A percentile compares a stretch with the other conserved stretches of the same genome.
Conservation (phyloP, 2,113 vertebrate species). For the Malurus alboscapulatus region DNA sequence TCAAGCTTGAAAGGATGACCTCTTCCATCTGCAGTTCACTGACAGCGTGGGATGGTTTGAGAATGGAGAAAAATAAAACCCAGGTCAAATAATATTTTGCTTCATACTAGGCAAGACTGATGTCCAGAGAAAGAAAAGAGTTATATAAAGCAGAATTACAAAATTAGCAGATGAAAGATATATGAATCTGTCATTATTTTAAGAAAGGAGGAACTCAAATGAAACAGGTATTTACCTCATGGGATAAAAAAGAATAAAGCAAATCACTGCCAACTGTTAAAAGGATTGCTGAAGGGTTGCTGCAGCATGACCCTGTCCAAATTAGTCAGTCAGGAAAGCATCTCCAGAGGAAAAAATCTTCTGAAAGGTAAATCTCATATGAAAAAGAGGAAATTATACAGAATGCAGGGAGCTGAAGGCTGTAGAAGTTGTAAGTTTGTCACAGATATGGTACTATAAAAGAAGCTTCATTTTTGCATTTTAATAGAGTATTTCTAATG, state of each 20-base stretch:
- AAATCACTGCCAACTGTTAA: background rate
- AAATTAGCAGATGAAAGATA: background rate
- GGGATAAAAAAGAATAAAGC: background rate
- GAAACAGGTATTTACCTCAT: background rate
- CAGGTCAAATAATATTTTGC: background rate
- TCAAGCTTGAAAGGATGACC: constrained; percentile 9
- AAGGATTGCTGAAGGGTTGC: background rate
- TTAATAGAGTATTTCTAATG: background rate
- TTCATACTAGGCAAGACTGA: background rate
- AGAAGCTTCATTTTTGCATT: background rate
- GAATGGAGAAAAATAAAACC: background rate
- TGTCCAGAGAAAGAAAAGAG: background rate
- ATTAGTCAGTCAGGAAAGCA: background rate
- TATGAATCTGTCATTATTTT: background rate
- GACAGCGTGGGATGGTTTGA: background rate
- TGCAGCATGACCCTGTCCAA: background rate
- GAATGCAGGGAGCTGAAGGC: background rate
- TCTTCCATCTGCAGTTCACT: background rate
- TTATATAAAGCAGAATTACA: background rate
- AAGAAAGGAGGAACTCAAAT: background rate
- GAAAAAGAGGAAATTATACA: background rate
- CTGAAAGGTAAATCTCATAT: background rate
- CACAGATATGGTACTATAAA: background rate
- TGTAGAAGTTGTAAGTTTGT: background rate
- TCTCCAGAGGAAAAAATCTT: background rate